Conservation (phyloP, 1,140 invertebrate genomes). For the Atopsyche davidsoni region DNA sequence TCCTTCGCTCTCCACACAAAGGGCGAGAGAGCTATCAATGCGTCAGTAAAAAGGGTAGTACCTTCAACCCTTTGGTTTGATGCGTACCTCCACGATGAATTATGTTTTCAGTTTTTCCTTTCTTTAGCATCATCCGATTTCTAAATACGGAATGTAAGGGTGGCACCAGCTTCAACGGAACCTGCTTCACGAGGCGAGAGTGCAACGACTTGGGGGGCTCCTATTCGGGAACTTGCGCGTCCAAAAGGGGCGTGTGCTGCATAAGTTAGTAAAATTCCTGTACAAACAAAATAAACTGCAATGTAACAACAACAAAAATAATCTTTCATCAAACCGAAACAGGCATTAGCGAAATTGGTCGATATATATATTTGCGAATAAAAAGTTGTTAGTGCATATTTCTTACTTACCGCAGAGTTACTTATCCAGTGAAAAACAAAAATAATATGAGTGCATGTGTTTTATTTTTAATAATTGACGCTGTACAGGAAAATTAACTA, state of each 20-base stretch:
- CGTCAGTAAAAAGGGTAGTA: no score
- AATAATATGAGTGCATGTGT: no score
- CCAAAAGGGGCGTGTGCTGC: conserved; percentile 64
- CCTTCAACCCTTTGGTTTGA: no score
- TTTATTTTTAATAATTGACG: not conserved
- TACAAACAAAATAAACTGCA: not conserved
- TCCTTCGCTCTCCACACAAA: no score
- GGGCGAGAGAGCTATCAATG: no score
- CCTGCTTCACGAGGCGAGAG: conserved; percentile 68
- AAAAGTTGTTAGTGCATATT: no score
- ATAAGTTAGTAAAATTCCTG: conserved; percentile 59
- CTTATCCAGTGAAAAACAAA: no score
- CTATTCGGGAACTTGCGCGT: conserved; percentile 64
- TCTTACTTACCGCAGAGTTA: no score
- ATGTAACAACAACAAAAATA: not conserved
- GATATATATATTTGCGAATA: no score
- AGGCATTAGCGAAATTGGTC: no score
- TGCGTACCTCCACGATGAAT: no score
- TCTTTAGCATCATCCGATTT: conserved; percentile 67
- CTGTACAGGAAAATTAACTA: not conserved
- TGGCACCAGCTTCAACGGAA: conserved; percentile 60
- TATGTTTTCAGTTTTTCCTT: conserved; percentile 55
- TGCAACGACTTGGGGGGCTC: conserved; percentile 64
- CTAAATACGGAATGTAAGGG: conserved; percentile 59
- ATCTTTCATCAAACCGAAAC: no score